These are phyloP conservation scores for Erannis defoliaria DNA, from an alignment of 2,888 invertebrate species.

Conservation along the genomic window DNA sequence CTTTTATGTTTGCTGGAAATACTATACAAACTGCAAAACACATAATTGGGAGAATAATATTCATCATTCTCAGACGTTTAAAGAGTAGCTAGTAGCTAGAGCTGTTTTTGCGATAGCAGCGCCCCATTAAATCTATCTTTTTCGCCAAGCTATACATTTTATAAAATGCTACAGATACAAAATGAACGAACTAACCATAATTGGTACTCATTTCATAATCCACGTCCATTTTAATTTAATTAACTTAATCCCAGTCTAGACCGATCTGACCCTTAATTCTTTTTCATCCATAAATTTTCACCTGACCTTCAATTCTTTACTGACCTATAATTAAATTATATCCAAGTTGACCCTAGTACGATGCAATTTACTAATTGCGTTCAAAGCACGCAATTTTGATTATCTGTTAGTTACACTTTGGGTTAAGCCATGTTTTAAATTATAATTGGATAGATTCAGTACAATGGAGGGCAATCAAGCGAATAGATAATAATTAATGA, in stretches of 20 bases:
- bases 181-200: neutral
- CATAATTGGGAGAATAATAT: too few relatives aligned
- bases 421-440: constrained; percentile 2
- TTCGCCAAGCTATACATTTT: too few relatives aligned
- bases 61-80: too few relatives aligned
- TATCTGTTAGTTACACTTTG: constrained; percentile 3
- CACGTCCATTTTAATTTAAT: constrained; percentile 2
- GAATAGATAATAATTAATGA: too few relatives aligned
- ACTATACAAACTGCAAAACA: too few relatives aligned
- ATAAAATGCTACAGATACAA: neutral
- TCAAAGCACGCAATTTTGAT: constrained; percentile 9
- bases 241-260: constrained; percentile 20
- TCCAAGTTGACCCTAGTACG: constrained; percentile 8
- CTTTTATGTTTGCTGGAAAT: too few relatives aligned
- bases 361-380: constrained; percentile 17
- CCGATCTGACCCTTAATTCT: constrained; percentile 14
- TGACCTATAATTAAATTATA: constrained; percentile 11
- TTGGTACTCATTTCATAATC: neutral
- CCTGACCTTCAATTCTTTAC: constrained; percentile 17
- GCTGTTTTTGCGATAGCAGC: too few relatives aligned
- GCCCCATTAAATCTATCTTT: too few relatives aligned
- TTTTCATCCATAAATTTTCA: constrained; percentile 7
- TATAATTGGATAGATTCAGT: neutral
- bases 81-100: too few relatives aligned
- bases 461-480: neutral